These are phyloP conservation scores for Paracentrotus lividus DNA, from an alignment of 53 echinoderm and acorn worm species.

Conservation along the genomic window DNA sequence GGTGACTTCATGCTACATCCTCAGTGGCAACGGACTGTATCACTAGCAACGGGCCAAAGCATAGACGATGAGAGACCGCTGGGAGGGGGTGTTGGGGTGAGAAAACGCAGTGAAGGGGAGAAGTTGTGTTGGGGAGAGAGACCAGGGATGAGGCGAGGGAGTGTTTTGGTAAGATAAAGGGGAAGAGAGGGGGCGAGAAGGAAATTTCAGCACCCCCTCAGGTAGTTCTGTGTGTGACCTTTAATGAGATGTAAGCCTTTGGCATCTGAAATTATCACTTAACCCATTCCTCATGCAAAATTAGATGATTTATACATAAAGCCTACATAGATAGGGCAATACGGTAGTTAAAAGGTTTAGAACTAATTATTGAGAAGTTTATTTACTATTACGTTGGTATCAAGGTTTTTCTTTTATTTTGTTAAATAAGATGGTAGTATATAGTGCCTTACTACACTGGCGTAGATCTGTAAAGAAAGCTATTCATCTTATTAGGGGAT, in stretches of 20 bases:
- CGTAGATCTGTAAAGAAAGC: too few species aligned
- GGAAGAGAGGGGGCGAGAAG: conserved; percentile 22
- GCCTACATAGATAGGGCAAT: too few species aligned
- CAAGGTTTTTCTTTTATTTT: too few species aligned
- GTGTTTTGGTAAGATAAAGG: too few species aligned
- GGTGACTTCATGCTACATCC: conserved; percentile 20
- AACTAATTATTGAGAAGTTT: too few species aligned
- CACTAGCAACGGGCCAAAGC: conserved; percentile 45
- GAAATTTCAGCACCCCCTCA: neutral
- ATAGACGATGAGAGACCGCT: conserved; percentile 25
- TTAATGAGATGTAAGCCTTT: neutral
- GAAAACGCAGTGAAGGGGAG: conserved; percentile 3
- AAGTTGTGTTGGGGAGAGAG: neutral
- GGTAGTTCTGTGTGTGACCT: neutral
- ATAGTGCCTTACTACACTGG: too few species aligned
- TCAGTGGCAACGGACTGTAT: conserved; percentile 32
- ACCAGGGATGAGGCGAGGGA: neutral
- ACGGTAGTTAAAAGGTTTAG: too few species aligned
- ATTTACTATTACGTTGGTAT: too few species aligned
- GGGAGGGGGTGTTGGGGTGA: neutral
- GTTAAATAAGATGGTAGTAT: too few species aligned
- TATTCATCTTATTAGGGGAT: too few species aligned
- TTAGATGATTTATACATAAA: too few species aligned
- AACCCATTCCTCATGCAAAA: too few species aligned
- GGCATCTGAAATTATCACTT: neutral